Base-by-base conservation (phyloP, 2,113 vertebrate genomes). In the Dipodomys spectabilis region DNA sequence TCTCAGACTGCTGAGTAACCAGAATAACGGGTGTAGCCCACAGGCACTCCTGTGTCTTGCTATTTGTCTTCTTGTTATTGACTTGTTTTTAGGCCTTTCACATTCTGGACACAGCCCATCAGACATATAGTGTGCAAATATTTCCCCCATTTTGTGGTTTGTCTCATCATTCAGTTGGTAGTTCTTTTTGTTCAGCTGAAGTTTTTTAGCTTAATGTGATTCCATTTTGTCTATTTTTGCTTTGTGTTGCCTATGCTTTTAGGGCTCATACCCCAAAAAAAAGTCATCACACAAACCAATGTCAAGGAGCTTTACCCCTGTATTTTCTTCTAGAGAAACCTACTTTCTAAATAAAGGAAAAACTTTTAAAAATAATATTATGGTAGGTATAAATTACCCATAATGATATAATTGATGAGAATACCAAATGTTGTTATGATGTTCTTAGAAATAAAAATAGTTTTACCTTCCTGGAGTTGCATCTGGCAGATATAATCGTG, bases 351-450 rank as follows among this genome's bases (percentile, higher is more conserved):
- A 32, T 74, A 79, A 53, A 35, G 11, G 62, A 19, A 91, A 92
- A 88, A 30, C 0, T 62, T 82, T 83, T 86, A 11, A 72, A 57
- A 80, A 68, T 72, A 71, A 80, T 83, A 68, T 45, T 82, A 65
- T 74, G 25, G 16, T n/a, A 23, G 16, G 67, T 65, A 35, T 30
- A 80, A 86, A 78, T 75, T 85, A 90, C 44, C 44, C 53, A 32
- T 86, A 79, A 75, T 89, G 30, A 82, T n/a, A 74, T 77, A 72
- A 85, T 28, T 49, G 13, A 79, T 88, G 30, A 94, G 35, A 86
- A 85, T 88, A 85, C 9, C 88, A 92, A 88, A 65, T 93, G n/a
- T 93, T 97, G 86, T 94, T n/a, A 91, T 12, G 65, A 73, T 39
- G 32, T 67, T 90, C 28, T 90, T 93, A 64, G 81, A 95, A 88